phyloP scores from a whole-genome alignment of 2,113 vertebrate genomes.

The Phyllostomus hastatus region DNA sequence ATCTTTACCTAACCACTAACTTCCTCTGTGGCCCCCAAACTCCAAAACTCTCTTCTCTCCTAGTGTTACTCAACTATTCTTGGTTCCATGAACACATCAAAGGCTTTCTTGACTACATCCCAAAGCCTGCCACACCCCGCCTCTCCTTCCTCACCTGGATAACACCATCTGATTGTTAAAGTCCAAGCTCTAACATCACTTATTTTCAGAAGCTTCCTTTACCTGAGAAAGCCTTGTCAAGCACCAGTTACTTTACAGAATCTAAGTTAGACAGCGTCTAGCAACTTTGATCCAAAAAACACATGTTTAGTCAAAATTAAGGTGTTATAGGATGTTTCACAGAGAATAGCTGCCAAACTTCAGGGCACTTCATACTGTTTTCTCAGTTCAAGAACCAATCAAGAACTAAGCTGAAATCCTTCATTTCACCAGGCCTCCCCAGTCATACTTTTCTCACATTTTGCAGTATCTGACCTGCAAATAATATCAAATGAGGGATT shows the following conservation, averaged over 20 bases:
- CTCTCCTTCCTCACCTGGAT: background rate
- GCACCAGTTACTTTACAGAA: background rate
- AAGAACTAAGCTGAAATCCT: background rate
- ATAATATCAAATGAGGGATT: background rate
- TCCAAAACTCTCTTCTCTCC: background rate
- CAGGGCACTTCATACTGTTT: background rate
- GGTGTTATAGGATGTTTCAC: background rate
- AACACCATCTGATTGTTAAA: background rate
- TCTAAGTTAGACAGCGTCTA: background rate
- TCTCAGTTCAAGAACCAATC: background rate
- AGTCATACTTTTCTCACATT: background rate
- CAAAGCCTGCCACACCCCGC: fast-evolving
- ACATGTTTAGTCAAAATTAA: background rate
- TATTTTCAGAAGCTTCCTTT: background rate
- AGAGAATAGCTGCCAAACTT: background rate
- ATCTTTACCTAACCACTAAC: background rate
- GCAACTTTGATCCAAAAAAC: background rate
- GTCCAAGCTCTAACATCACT: background rate
- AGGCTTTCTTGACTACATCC: background rate
- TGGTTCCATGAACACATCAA: background rate
- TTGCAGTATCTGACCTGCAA: background rate
- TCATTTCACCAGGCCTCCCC: background rate
- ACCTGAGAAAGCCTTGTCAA: background rate
- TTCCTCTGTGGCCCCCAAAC: background rate
- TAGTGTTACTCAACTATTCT: background rate